Evolutionary conservation across 2,888 invertebrate species (phyloP).

Genomic region (Cephus sareptanus): DNA sequence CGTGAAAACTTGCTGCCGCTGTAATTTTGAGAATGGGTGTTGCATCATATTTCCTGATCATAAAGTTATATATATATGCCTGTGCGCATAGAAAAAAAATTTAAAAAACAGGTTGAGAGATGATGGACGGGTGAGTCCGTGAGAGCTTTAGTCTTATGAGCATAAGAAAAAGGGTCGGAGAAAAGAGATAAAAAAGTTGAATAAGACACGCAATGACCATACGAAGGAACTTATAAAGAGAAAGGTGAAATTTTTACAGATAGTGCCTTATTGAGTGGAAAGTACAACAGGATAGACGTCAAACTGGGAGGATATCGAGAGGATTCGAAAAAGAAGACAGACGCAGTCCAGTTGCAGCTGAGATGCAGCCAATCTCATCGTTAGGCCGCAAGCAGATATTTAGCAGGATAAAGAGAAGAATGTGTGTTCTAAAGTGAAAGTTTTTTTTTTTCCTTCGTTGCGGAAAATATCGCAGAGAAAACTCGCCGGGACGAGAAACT

Average conservation of each 20-base stretch:
- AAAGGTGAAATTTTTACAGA: neutral
- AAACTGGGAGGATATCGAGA: neutral
- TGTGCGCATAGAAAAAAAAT: no score
- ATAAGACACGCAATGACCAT: neutral
- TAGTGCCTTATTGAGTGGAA: neutral
- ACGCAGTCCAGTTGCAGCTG: constrained; percentile 16
- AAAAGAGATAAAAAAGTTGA: neutral
- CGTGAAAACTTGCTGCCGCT: neutral
- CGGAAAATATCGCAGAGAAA: neutral
- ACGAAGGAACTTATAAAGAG: neutral
- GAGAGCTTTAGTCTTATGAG: neutral
- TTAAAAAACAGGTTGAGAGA: neutral
- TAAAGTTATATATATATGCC: no score
- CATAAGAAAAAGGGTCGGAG: neutral
- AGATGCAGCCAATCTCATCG: constrained; percentile 23
- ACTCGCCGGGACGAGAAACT: neutral
- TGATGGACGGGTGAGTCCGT: neutral
- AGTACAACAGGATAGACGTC: neutral
- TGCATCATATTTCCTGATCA: no score
- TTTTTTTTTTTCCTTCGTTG: neutral
- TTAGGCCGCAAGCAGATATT: constrained; percentile 11
- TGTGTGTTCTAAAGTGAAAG: constrained; percentile 25
- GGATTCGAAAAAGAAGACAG: neutral
- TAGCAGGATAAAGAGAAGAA: constrained; percentile 24
- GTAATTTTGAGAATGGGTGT: no score